These are phyloP conservation scores for Drosophila bunnanda DNA, from an alignment of 2,888 invertebrate genomes.

Conservation along the genomic window DNA sequence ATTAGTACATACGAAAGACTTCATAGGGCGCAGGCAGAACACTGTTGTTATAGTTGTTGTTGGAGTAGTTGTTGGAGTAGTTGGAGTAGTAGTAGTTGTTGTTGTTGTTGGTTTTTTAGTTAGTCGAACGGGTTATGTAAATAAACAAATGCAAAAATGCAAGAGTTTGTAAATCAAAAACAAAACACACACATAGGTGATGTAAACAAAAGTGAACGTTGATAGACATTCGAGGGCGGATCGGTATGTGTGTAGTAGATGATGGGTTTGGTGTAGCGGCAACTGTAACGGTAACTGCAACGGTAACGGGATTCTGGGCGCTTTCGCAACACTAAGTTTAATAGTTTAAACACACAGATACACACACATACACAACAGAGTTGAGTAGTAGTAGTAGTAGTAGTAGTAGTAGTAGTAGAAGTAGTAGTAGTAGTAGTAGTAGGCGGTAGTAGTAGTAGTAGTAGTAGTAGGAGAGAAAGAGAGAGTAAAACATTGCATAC, in stretches of 20 bases:
- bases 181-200: constrained; percentile 77
- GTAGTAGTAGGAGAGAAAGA: constrained; percentile 62
- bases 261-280: constrained; percentile 73
- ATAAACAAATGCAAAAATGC: constrained; percentile 79
- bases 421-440: constrained; percentile 17
- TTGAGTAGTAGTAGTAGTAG: constrained; percentile 41
- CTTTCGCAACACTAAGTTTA: constrained; percentile 71
- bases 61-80: constrained; percentile 14
- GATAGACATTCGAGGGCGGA: constrained; percentile 74
- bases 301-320: constrained; percentile 60
- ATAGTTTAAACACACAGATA: constrained; percentile 33
- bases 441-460: constrained; percentile 26
- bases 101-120: constrained; percentile 47
- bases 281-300: constrained; percentile 58
- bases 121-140: constrained; percentile 76
- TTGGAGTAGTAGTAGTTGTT: constrained; percentile 40
- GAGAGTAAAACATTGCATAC: constrained; percentile 77
- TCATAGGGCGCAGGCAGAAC: constrained; percentile 85
- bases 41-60: constrained; percentile 73
- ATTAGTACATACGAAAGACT: constrained; percentile 85
- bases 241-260: constrained; percentile 70
- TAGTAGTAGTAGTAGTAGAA: constrained; percentile 27
- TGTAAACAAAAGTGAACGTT: constrained; percentile 73
- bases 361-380: constrained; percentile 36
- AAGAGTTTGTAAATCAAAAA: constrained; percentile 79